Base-by-base conservation (phyloP, 2,797 vertebrate species). In the Glyptemys insculpta region DNA sequence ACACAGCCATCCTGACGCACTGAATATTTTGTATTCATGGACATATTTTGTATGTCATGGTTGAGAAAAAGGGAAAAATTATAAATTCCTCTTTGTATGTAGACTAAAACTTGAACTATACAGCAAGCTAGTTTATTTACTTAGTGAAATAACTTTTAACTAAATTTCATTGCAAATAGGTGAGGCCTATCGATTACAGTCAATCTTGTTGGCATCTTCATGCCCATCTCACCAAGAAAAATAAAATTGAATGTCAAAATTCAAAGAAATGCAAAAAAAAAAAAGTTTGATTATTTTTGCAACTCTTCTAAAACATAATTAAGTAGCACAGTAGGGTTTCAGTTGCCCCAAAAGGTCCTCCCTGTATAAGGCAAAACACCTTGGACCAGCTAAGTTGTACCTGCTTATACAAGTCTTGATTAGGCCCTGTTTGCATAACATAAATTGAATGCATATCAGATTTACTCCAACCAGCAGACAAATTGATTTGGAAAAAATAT, bases 1-100 rank as follows among this genome's bases (percentile, higher is more conserved):
- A 1, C 62, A 49, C 79, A 86, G 18, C 85, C 95, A 68, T 29
- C 37, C 21, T 2, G 3, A 0, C 0, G 1, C 0, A 0, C 0
- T 0, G 16, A 34, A 50, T 79, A 0, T 49, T 49, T 49, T 49
- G 49, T 49, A 49, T 49, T 12, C 49, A 14, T 50, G 49, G 49
- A 50, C 49, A 50, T 54, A 25, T 59, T 56, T 85, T 72, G 6
- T 68, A 0, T 44, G 49, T 37, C 44, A 87, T 50, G 8, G 54
- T 81, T 25, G 62, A 83, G 82, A n/a, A 81, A 79, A 92, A 72
- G 23, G 31, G 34, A 1, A 37, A 62, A 62, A 12, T 21, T 10
- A 4, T 47, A 52, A 94, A 89, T 88, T 62, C 14, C 6, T 18
- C 86, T 94, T 89, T n/a, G 5, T 1, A 1, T 65, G 79, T 68